These are phyloP conservation scores for human (Homo sapiens) DNA, from an alignment of 2,113 vertebrate genomes.

Conservation along the genomic window DNA sequence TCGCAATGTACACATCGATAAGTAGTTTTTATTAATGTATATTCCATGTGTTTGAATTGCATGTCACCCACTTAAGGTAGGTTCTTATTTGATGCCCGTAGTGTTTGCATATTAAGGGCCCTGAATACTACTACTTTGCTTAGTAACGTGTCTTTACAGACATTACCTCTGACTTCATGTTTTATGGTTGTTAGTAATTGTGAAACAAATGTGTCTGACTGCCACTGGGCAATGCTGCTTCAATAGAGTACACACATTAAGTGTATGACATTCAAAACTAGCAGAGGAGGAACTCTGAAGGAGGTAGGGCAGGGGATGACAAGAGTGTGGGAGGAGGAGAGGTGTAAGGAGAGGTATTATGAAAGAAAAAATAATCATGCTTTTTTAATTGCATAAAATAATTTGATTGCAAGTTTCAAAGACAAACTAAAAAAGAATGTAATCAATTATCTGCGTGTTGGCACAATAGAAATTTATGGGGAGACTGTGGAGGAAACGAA, in stretches of 20 bases:
- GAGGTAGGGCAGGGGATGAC: neutral
- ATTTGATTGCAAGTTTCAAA: slow-evolving; percentile 67
- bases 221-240: neutral
- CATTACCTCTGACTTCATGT: neutral
- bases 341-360: neutral
- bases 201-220: neutral
- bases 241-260: neutral
- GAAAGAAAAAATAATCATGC: slow-evolving; percentile 16
- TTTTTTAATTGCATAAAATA: slow-evolving; percentile 62
- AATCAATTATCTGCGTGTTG: slow-evolving; percentile 62
- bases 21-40: neutral
- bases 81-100: neutral
- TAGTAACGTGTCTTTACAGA: neutral
- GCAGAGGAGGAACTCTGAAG: neutral
- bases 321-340: neutral
- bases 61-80: neutral
- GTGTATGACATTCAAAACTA: neutral
- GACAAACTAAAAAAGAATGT: slow-evolving; percentile 45
- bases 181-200: neutral
- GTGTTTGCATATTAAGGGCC: neutral
- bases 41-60: neutral
- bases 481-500: slow-evolving; percentile 33
- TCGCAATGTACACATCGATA: neutral
- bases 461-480: slow-evolving; percentile 61
- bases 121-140: neutral